phyloP scores from a whole-genome alignment of 2,888 invertebrate genomes.

The Vesta saturnalis region DNA sequence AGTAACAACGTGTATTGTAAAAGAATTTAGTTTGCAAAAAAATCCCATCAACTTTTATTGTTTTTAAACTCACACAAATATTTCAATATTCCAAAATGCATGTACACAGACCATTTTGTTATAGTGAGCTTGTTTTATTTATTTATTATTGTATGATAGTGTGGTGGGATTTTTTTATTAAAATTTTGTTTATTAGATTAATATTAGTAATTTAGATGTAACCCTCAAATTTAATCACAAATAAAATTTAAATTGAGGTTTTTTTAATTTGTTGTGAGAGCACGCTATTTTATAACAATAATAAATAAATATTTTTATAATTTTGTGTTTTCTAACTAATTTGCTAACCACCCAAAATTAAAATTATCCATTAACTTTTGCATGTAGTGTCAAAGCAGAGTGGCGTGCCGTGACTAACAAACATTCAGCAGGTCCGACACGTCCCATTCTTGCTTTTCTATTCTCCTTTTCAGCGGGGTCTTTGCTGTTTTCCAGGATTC shows the following conservation, averaged over 20 bases:
- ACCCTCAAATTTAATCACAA: neutral
- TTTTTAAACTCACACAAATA: too few species aligned
- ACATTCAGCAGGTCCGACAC: conserved; percentile 61
- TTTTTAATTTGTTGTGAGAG: conserved; percentile 15
- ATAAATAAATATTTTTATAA: conserved; percentile 22
- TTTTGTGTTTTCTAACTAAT: conserved; percentile 21
- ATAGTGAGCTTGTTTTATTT: conserved; percentile 6
- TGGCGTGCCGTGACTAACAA: conserved; percentile 66
- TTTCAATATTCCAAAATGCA: too few species aligned
- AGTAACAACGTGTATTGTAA: neutral
- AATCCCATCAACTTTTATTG: neutral
- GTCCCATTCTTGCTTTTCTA: conserved; percentile 64
- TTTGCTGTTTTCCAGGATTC: conserved; percentile 88
- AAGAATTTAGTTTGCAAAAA: neutral
- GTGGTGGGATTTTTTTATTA: conserved; percentile 10
- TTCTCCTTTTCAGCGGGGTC: conserved; percentile 78
- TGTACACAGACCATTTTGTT: neutral
- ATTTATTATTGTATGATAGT: conserved; percentile 14
- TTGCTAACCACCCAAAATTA: conserved; percentile 24
- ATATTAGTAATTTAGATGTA: neutral
- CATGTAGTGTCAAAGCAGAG: conserved; percentile 57
- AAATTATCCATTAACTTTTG: conserved; percentile 18
- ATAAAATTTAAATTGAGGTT: neutral
- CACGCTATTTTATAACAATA: conserved; percentile 25
- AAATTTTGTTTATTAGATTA: neutral